These are phyloP conservation scores for Therioaphis trifolii DNA, from an alignment of 2,888 invertebrate species.

Conservation along the genomic window DNA sequence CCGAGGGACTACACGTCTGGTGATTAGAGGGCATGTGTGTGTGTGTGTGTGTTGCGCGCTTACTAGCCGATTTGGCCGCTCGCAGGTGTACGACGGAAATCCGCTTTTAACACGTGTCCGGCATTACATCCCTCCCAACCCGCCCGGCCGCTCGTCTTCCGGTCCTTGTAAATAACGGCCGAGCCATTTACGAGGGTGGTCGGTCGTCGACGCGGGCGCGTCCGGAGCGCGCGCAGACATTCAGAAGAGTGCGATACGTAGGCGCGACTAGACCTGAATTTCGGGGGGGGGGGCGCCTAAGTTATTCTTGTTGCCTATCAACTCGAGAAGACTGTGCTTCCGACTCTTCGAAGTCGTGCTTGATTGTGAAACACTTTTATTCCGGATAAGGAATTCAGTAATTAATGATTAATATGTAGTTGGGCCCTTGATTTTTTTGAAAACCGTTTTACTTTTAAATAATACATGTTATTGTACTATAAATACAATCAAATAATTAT, in stretches of 20 bases:
- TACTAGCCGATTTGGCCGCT: conserved; percentile 25
- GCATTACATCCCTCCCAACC: conserved; percentile 34
- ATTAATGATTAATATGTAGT: too few species aligned
- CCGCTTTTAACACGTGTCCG: conserved; percentile 58
- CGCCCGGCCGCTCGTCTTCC: too few species aligned
- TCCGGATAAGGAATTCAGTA: too few species aligned
- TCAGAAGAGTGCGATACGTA: background rate
- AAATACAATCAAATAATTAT: too few species aligned
- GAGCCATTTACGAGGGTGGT: conserved; percentile 38
- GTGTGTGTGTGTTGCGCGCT: conserved; percentile 6
- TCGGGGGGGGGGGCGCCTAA: too few species aligned
- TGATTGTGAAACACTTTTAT: too few species aligned
- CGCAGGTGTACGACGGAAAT: conserved; percentile 49
- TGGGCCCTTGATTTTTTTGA: too few species aligned
- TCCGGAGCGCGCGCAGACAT: conserved; percentile 10
- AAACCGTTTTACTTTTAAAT: too few species aligned
- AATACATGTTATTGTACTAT: too few species aligned
- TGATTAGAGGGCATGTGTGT: conserved; percentile 29
- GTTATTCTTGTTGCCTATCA: too few species aligned
- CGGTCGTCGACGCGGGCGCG: background rate
- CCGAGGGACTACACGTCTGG: background rate
- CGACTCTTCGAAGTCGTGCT: too few species aligned
- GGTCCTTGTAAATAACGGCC: conserved; percentile 52
- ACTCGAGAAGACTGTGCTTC: too few species aligned
- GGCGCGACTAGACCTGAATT: background rate